A percentile compares a stretch with the other conserved stretches of the same genome.
phyloP scores from a whole-genome alignment of 2,888 invertebrate genomes.

The Ectobius pallidus region DNA sequence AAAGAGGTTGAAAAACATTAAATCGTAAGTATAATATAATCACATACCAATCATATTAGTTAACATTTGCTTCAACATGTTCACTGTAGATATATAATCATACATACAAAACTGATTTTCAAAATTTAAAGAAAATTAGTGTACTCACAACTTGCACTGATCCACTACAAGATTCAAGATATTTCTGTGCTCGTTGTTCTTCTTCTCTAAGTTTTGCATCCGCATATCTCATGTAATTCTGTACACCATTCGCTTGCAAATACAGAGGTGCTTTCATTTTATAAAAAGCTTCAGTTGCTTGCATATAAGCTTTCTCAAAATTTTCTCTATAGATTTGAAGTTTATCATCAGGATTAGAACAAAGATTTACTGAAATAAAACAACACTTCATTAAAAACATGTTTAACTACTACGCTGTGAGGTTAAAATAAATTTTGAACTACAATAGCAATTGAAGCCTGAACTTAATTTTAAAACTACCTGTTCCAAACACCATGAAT shows the following conservation, averaged over 20 bases:
- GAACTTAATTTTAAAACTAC: no score
- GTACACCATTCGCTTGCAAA: conserved; percentile 88
- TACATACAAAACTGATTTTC: no score
- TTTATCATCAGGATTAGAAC: conserved; percentile 91
- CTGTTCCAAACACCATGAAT: no score
- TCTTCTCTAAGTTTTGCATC: conserved; percentile 94
- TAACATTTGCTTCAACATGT: no score
- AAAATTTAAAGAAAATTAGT: no score
- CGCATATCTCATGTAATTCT: conserved; percentile 96
- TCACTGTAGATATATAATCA: no score
- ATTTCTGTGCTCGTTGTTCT: conserved; percentile 89
- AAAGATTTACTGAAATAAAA: conserved; percentile 81
- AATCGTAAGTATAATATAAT: no score
- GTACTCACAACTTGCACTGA: conserved; percentile 63
- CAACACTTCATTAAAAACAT: conserved; percentile 10
- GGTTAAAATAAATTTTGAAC: no score
- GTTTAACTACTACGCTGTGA: no score
- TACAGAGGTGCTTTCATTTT: conserved; percentile 89
- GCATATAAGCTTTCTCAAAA: conserved; percentile 96
- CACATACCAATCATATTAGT: no score
- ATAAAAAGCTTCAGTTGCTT: conserved; percentile 94
- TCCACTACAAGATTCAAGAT: conserved; percentile 89
- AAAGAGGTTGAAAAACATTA: no score
- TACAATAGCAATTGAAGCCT: no score
- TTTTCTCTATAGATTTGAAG: conserved; percentile 94